Conservation (phyloP, 2,113 vertebrate genomes). For the mouse (Mus musculus) region DNA sequence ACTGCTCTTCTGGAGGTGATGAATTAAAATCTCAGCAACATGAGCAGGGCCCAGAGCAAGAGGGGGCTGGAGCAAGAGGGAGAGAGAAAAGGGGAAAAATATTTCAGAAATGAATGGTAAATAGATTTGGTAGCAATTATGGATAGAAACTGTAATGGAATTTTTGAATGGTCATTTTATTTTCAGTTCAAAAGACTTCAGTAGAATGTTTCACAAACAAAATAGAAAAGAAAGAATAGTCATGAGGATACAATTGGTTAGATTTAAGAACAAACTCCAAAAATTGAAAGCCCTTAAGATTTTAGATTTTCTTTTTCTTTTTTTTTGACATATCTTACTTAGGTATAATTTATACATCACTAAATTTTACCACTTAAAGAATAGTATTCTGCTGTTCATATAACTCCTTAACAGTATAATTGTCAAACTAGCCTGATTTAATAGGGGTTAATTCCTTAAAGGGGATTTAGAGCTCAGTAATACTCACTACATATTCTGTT, state of each 20-base stretch:
- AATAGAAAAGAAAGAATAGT: neutral
- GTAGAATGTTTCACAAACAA: neutral
- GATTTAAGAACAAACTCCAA: neutral
- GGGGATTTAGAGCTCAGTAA: neutral
- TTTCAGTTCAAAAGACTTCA: neutral
- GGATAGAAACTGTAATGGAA: neutral
- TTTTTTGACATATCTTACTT: neutral
- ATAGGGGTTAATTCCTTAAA: neutral
- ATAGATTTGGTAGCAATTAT: conserved; percentile 24
- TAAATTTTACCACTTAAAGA: neutral
- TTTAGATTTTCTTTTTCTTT: neutral
- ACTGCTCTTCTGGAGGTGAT: no score
- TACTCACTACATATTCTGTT: neutral
- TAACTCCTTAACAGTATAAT: neutral
- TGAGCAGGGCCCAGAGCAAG: no score
- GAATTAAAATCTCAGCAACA: no score
- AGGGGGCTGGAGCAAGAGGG: no score
- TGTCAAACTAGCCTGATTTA: neutral
- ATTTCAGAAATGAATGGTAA: neutral
- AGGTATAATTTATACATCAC: neutral
- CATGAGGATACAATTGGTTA: neutral
- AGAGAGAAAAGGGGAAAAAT: neutral
- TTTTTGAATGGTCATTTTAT: conserved; percentile 33
- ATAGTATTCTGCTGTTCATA: neutral
- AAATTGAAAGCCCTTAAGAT: neutral